These are phyloP conservation scores for Mastacembelus armatus DNA, from an alignment of 2,797 vertebrate genomes.

Conservation along the genomic window DNA sequence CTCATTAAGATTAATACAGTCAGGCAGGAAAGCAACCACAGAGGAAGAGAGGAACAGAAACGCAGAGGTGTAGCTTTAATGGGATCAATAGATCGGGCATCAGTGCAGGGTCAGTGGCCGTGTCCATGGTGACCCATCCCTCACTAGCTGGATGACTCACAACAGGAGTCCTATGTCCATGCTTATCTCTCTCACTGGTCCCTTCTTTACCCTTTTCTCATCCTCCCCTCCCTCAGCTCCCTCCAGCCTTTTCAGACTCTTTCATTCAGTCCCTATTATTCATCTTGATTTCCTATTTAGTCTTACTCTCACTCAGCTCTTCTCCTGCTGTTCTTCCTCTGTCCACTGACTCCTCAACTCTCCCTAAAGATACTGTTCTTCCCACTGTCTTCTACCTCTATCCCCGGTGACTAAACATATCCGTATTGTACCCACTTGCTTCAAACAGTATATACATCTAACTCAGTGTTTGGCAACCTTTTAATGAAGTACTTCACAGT, in stretches of 20 bases:
- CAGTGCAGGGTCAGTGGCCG: constrained; percentile 73
- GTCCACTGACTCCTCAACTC: constrained; percentile 42
- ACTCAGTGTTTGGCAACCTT: constrained; percentile 1
- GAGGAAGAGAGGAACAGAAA: constrained; percentile 47
- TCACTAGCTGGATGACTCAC: constrained; percentile 71
- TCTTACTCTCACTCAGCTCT: constrained; percentile 25
- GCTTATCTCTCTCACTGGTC: constrained; percentile 30
- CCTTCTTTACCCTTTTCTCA: constrained; percentile 22
- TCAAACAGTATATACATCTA: constrained; percentile 16
- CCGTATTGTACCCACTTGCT: constrained; percentile 14
- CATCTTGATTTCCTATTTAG: constrained; percentile 27
- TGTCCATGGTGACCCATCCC: constrained; percentile 77
- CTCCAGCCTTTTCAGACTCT: constrained; percentile 24
- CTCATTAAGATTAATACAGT: constrained; percentile 73
- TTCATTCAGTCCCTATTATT: constrained; percentile 22
- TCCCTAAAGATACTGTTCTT: constrained; percentile 22
- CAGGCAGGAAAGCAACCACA: constrained; percentile 58
- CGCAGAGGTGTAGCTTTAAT: constrained; percentile 71
- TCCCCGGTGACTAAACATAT: constrained; percentile 22
- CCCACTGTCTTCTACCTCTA: constrained; percentile 15
- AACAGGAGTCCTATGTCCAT: constrained; percentile 57
- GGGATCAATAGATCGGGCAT: constrained; percentile 79
- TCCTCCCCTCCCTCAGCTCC: background rate
- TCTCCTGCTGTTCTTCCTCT: constrained; percentile 14
- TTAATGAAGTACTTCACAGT: constrained; percentile 15